Percentiles rank a stretch among this genome's conserved stretches.
Conservation (phyloP, 2,113 vertebrate genomes). For the Hyla sarda region DNA sequence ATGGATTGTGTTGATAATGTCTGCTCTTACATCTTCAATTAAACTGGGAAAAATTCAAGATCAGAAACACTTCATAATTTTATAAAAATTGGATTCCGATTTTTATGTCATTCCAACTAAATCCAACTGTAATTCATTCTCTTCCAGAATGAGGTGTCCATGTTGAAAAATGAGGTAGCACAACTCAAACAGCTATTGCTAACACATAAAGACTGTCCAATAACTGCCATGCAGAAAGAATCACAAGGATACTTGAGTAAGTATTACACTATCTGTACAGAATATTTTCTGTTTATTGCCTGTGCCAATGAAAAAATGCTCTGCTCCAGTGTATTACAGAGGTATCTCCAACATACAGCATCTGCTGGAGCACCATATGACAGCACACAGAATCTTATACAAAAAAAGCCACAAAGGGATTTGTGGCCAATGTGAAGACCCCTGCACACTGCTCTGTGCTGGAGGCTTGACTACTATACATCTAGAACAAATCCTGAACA, state of each 20-base stretch:
- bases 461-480: not conserved
- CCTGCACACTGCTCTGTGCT: not conserved
- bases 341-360: not conserved
- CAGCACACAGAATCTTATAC: not conserved
- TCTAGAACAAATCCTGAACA: not conserved
- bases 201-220: conserved; percentile 99
- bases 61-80: not conserved
- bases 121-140: too few species aligned
- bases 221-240: conserved; percentile 99
- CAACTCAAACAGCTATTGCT: conserved; percentile 98
- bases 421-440: not conserved
- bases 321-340: not conserved
- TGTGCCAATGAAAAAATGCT: not conserved
- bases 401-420: too few species aligned
- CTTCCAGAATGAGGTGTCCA: conserved; percentile 95
- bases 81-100: not conserved
- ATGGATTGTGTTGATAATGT: too few species aligned
- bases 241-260: conserved; percentile 99
- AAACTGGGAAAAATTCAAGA: not conserved
- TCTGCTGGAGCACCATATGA: not conserved
- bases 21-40: not conserved
- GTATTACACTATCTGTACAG: conserved; percentile 68
- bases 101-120: not conserved
- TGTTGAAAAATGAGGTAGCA: conserved; percentile 98
- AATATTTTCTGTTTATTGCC: not conserved